Evolutionary conservation across 2,113 vertebrate genomes (phyloP).

Genomic region (Myotis brandtii): DNA sequence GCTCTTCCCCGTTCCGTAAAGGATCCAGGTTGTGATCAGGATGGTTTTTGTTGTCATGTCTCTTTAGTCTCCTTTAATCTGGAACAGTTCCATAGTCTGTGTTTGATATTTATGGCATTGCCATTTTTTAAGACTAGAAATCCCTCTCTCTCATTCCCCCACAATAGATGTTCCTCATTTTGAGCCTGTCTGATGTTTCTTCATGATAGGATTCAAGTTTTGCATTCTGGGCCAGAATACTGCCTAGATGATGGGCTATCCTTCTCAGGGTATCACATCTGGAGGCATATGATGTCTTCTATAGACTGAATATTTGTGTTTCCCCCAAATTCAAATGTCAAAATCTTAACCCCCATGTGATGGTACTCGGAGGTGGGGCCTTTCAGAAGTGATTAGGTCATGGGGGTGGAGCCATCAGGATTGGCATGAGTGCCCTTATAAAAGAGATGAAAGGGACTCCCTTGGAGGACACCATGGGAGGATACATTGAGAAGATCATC

Average conservation of each 20-base stretch:
- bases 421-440: neutral
- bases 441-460: neutral
- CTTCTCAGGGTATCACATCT: neutral
- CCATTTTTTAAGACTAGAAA: neutral
- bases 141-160: fast-evolving
- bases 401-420: neutral
- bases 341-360: neutral
- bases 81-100: neutral
- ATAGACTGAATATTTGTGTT: neutral
- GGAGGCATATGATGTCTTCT: neutral
- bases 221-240: neutral
- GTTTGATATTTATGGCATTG: neutral
- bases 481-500: neutral
- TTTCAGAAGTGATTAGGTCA: neutral
- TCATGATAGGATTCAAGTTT: neutral
- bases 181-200: neutral
- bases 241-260: neutral
- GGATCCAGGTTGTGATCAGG: neutral
- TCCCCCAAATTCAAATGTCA: neutral
- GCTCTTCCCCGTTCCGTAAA: neutral
- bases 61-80: neutral
- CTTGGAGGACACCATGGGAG: neutral
- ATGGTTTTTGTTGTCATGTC: neutral
- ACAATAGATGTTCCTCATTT: neutral
- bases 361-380: neutral